Conservation (phyloP, 2,888 invertebrate genomes). For the Eucriotettix oculatus region DNA sequence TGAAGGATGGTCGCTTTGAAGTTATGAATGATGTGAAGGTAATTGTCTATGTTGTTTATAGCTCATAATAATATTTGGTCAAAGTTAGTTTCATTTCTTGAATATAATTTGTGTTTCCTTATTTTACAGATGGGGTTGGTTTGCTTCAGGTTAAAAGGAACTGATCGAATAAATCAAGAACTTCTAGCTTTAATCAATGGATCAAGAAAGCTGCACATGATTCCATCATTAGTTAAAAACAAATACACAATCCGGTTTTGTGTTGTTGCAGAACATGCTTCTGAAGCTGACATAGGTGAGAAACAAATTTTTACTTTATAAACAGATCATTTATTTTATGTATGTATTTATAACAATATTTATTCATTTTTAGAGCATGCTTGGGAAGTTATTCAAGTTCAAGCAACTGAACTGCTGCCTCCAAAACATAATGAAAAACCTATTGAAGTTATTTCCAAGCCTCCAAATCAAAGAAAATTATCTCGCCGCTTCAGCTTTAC, state of each 20-base stretch:
- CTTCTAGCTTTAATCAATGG: conserved; percentile 65
- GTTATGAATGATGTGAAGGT: conserved; percentile 53
- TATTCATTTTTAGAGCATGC: conserved; percentile 32
- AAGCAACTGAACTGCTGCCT: conserved; percentile 26
- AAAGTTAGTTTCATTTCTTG: not conserved
- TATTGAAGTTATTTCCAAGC: not conserved
- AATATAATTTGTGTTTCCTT: not conserved
- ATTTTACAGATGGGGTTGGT: conserved; percentile 44
- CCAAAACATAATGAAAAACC: not conserved
- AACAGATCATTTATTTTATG: not conserved
- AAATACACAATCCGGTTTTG: conserved; percentile 66
- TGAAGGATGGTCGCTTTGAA: conserved; percentile 53
- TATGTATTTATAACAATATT: no score
- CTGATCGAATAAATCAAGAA: conserved; percentile 56
- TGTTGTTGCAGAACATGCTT: conserved; percentile 61
- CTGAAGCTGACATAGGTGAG: conserved; percentile 46
- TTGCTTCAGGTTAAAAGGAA: conserved; percentile 55
- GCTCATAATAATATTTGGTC: not conserved
- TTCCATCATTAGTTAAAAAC: conserved; percentile 58
- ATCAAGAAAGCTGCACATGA: conserved; percentile 73
- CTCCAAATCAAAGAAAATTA: conserved; percentile 8
- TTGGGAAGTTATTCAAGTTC: conserved; percentile 40
- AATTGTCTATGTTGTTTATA: not conserved
- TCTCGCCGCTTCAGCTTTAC: conserved; percentile 36
- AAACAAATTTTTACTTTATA: not conserved